Evolutionary conservation across 2,113 vertebrate species (phyloP).

Genomic region (Dolichallabes microphthalmus): DNA sequence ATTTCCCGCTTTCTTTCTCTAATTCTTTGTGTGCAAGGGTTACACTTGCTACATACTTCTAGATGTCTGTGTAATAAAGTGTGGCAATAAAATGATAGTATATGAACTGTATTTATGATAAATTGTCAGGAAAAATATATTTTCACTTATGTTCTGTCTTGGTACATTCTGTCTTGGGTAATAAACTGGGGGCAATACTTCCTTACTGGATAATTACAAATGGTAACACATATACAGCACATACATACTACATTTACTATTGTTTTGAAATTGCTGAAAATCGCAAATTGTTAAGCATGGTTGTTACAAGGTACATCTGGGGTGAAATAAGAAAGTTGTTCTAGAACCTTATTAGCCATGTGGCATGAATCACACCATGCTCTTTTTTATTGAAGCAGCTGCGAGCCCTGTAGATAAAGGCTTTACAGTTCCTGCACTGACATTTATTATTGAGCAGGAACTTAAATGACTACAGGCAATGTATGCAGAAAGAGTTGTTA

Average conservation of each 20-base stretch:
- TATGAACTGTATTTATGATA: background rate
- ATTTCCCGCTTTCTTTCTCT: slow-evolving; percentile 42
- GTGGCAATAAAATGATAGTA: background rate
- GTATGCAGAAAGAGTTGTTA: slow-evolving; percentile 80
- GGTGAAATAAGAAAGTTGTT: background rate
- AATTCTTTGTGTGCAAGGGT: slow-evolving; percentile 53
- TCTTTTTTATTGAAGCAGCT: slow-evolving; percentile 82
- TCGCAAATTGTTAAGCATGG: background rate
- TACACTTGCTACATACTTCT: slow-evolving; percentile 32
- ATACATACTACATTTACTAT: background rate
- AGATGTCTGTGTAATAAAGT: background rate
- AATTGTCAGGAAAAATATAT: background rate
- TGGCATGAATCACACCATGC: slow-evolving; percentile 81
- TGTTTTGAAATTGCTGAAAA: background rate
- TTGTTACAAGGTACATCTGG: slow-evolving; percentile 19
- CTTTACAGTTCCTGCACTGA: slow-evolving; percentile 82
- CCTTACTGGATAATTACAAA: background rate
- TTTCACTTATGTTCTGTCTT: background rate
- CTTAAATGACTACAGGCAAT: slow-evolving; percentile 86
- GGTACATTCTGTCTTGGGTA: background rate
- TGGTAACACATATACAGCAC: background rate
- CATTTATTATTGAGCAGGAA: slow-evolving; percentile 79
- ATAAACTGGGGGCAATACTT: background rate
- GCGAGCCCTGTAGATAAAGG: slow-evolving; percentile 81
- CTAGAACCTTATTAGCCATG: slow-evolving; percentile 76